Conservation (phyloP, 2,888 invertebrate genomes). For the Nephrotoma guestfalica region DNA sequence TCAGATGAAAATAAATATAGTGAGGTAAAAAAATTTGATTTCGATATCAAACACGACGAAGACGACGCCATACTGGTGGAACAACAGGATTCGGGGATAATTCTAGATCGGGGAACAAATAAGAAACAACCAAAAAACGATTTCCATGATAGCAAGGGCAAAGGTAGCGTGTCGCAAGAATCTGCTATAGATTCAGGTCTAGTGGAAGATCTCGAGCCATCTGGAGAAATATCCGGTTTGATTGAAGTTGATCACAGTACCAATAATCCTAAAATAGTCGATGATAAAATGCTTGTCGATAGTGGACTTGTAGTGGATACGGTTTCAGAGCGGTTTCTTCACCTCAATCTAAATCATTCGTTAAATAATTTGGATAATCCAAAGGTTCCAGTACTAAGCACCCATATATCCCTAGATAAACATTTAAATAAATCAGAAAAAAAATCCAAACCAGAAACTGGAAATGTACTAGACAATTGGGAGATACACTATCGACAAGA, state of each 20-base stretch:
- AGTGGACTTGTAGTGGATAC: constrained; percentile 45
- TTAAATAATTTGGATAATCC: constrained; percentile 17
- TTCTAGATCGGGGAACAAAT: constrained; percentile 12
- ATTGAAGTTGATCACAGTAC: constrained; percentile 17
- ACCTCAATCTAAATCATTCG: constrained; percentile 34
- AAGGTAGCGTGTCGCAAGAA: not conserved
- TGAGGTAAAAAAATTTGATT: not conserved
- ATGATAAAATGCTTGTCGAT: constrained; percentile 40
- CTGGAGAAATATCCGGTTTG: constrained; percentile 19
- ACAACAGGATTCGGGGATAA: constrained; percentile 22
- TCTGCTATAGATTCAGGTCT: not conserved
- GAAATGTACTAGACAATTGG: constrained; percentile 27
- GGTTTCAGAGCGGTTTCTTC: constrained; percentile 46
- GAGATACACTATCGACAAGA: constrained; percentile 59
- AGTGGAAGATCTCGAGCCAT: not conserved
- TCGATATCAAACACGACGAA: not conserved
- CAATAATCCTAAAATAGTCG: constrained; percentile 8
- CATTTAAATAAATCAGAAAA: constrained; percentile 10
- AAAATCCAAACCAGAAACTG: constrained; percentile 5
- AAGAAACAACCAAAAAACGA: not conserved
- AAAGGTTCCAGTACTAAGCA: constrained; percentile 11
- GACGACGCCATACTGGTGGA: not conserved
- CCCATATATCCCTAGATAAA: constrained; percentile 9
- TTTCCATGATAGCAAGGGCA: not conserved
- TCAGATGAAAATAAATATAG: not conserved